Base-by-base conservation (phyloP, 2,888 invertebrate genomes). In the Hartigia nigra region DNA sequence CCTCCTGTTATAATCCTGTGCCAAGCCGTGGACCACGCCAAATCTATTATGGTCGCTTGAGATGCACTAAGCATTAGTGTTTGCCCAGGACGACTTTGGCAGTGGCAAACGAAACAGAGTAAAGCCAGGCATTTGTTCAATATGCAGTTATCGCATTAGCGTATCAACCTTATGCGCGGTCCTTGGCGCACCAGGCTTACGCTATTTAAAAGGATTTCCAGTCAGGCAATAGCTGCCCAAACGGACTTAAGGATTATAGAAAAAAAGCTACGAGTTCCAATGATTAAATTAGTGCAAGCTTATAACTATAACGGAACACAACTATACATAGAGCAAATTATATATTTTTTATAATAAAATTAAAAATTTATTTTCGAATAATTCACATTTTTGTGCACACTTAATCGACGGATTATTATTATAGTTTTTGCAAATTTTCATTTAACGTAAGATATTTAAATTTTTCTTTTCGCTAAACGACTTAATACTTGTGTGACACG, bases 1-100 rank as follows among this genome's bases (percentile, higher is more conserved):
- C 84, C 83, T 83, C 82, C 82, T 81, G 84, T 87, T 87, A 88
- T 88, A 90, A 90, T 89, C 87, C 87, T 74, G 81, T 83, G 84
- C 84, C 83, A 81, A 86, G 82, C 85, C 85, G 76, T 84, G 85
- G 86, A 83, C 82, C 81, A 76, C 77, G 82, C 81, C 81, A 82
- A 88, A 88, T 88, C 88, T 86, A 88, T 90, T 88, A 83, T 80
- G 77, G 70, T 75, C 78, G 75, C 34, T 11, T 72, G 31, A 72
- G 72, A 55, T 55, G 23, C 55, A 55, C 55, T 55, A 55, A 55
- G 31, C 72, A 72, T 72, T 72, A 72, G 23, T 72, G 72, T 31
- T 31, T 72, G 31, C 72, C 31, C 31, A 55, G 9, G 55, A 55
- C 9, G 55, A 55, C 55, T 55, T 55, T 55, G 55, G 55, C 9